These are phyloP conservation scores for Drosophila fuyamai DNA, from an alignment of 1,140 invertebrate species.

Conservation along the genomic window DNA sequence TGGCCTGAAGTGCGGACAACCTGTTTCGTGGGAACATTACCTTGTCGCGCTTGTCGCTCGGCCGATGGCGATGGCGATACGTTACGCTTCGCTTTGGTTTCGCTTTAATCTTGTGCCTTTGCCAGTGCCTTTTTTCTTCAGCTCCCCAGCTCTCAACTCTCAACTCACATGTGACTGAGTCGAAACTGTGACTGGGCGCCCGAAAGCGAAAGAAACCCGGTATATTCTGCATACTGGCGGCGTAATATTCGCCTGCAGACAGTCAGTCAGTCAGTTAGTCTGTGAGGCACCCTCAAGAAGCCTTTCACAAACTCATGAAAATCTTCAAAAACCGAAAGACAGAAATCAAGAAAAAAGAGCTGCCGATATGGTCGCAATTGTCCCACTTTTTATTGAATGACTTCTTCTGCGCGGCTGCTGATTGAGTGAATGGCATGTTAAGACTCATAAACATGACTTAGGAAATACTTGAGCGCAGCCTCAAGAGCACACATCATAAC, in stretches of 20 bases:
- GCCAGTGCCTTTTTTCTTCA: constrained; percentile 39
- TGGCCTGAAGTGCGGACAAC: constrained; percentile 83
- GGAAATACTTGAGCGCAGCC: constrained; percentile 70
- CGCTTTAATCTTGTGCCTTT: constrained; percentile 72
- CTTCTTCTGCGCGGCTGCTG: constrained; percentile 65
- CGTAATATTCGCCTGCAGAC: constrained; percentile 45
- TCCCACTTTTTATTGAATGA: constrained; percentile 83
- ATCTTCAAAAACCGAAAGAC: constrained; percentile 64
- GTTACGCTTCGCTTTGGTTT: constrained; percentile 83
- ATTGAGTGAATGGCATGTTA: constrained; percentile 82
- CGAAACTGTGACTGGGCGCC: constrained; percentile 32
- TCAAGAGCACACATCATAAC: constrained; percentile 58
- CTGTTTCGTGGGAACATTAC: constrained; percentile 85
- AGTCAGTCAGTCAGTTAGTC: constrained; percentile 23
- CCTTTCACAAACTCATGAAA: constrained; percentile 80
- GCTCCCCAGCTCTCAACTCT: neutral
- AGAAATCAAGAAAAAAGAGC: constrained; percentile 52
- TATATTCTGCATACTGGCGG: constrained; percentile 72
- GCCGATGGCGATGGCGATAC: constrained; percentile 76
- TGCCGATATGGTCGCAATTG: constrained; percentile 67
- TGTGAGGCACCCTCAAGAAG: constrained; percentile 63
- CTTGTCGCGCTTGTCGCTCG: constrained; percentile 82
- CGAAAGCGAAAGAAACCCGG: constrained; percentile 54
- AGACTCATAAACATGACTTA: constrained; percentile 82
- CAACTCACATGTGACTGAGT: constrained; percentile 25